Conservation (phyloP, 2,888 invertebrate species). For the Lampropteryx suffumata region DNA sequence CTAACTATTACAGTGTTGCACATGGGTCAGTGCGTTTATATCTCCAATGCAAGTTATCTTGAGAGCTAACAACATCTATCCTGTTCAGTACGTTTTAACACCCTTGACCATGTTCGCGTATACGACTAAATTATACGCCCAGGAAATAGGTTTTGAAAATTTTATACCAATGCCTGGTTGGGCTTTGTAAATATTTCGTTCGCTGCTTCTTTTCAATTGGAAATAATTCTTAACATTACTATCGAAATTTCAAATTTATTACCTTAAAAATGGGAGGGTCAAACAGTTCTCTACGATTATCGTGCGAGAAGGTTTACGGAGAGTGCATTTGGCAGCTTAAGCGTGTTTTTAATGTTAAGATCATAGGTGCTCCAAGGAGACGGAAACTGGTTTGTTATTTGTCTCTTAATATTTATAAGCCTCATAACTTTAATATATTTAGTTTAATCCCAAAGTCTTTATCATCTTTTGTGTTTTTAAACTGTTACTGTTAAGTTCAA, state of each 20-base stretch:
- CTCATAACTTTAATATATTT: too few relatives aligned
- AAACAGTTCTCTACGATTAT: conserved; percentile 41
- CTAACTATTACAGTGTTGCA: background rate
- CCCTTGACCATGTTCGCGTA: conserved; percentile 27
- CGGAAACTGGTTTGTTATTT: conserved; percentile 11
- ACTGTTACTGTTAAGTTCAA: too few relatives aligned
- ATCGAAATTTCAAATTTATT: conserved; percentile 2
- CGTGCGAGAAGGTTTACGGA: conserved; percentile 46
- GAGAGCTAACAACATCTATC: conserved; percentile 8
- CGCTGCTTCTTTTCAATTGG: conserved; percentile 6
- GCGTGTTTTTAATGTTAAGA: conserved; percentile 64
- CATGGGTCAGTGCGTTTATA: conserved; percentile 14
- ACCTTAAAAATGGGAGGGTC: conserved; percentile 52
- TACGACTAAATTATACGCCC: conserved; percentile 18
- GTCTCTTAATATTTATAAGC: too few relatives aligned
- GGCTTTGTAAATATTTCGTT: conserved; percentile 15
- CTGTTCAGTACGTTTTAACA: conserved; percentile 19
- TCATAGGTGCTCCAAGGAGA: conserved; percentile 81
- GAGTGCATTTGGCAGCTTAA: conserved; percentile 45
- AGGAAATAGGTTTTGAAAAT: conserved; percentile 23
- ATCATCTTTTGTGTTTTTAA: background rate
- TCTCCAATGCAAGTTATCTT: conserved; percentile 16
- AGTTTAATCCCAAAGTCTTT: too few relatives aligned
- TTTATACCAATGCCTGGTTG: conserved; percentile 31
- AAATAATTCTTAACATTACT: background rate